Base-by-base conservation (phyloP, 1,140 invertebrate genomes). In the Diprion similis region DNA sequence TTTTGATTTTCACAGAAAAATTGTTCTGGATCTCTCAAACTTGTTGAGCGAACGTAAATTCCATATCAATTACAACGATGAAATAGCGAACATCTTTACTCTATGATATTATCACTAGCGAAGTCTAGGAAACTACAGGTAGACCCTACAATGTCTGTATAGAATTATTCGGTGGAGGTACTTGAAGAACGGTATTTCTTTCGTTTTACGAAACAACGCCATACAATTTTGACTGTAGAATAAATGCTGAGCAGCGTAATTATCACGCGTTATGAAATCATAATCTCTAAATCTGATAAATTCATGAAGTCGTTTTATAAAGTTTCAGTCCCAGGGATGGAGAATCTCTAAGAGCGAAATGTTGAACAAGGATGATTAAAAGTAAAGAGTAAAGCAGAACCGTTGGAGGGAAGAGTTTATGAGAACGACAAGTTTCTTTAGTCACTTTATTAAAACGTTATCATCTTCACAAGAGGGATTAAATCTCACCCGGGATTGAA, bases 361-460 rank as follows among this genome's bases (percentile, higher is more conserved):
- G 51, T 59, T 59, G 51, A 59, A 59, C 51, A 59, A 59, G 51
- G 51, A 17, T 59, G n/a, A 59, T 59, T 59, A 59, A 59, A 59
- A 15, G 51, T 13, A 17, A 59, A 59, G 11, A 59, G 11, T 59
- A 59, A 59, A 6, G 0, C n/a, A 59, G 51, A 59, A 59, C 51
- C n/a, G 24, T 37, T 37, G 24, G 24, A 37, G 24, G 51, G 51
- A 59, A 59, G 51, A 17, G 11, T 15, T 15, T 59, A 17, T 59
- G 51, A 59, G n/a, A 59, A 59, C 11, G 11, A 59, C 51, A 17
- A 59, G 3, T 59, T 13, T 59, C 51, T 59, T 59, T 17, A 9
- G 51, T 9, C n/a, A 59, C 51, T 59, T 59, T 17, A 59, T 59
- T 17, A 59, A 17, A 59, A 37, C 24, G 24, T 17, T 59, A 15